A percentile compares a stretch with the other conserved stretches of the same genome.
phyloP scores from a whole-genome alignment of 2,888 invertebrate genomes.

The Calameuta idolon region DNA sequence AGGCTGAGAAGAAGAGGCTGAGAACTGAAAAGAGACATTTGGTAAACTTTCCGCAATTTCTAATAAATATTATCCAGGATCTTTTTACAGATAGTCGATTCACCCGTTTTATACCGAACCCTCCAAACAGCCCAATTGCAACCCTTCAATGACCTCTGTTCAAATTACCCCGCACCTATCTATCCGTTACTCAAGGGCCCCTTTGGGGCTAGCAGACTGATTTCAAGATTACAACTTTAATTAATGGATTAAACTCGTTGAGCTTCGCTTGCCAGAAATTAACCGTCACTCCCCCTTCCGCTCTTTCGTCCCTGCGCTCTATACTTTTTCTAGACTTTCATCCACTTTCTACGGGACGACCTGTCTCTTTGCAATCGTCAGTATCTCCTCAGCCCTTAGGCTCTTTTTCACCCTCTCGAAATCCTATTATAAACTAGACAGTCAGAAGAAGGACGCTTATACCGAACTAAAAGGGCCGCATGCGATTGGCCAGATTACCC shows the following conservation, averaged over 20 bases:
- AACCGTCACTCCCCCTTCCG: slow-evolving; percentile 21
- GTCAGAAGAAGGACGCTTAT: background rate
- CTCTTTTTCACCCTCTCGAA: background rate
- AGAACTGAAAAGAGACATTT: background rate
- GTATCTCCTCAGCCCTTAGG: background rate
- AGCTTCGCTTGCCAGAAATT: slow-evolving; percentile 37
- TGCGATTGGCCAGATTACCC: background rate
- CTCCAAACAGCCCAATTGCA: background rate
- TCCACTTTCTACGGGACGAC: background rate
- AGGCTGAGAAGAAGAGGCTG: background rate
- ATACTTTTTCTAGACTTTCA: background rate
- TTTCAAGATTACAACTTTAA: slow-evolving; percentile 55
- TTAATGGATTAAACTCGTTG: slow-evolving; percentile 51
- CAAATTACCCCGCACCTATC: background rate
- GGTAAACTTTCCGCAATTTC: background rate
- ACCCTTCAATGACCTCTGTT: background rate
- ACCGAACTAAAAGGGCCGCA: background rate
- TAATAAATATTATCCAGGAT: background rate
- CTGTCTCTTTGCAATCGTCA: background rate
- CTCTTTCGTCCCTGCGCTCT: background rate
- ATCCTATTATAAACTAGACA: background rate
- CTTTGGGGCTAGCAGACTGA: slow-evolving; percentile 30
- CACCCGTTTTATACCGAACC: background rate
- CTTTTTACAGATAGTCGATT: background rate
- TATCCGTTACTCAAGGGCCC: background rate